Base-by-base conservation (phyloP, 1,140 invertebrate species). In the Drosophila orosa region DNA sequence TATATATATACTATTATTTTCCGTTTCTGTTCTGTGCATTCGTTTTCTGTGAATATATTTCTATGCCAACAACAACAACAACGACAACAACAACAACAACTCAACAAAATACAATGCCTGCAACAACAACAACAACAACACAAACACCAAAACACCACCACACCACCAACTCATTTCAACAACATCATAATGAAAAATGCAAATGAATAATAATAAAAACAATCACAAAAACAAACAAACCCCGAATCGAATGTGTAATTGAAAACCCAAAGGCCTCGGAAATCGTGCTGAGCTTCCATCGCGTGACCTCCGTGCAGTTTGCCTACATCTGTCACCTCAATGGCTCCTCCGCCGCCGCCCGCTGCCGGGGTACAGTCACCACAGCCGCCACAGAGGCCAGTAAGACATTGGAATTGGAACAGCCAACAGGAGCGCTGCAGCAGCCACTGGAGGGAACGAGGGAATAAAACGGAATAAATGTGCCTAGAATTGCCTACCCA, bases 301-400 rank as follows among this genome's bases (percentile, higher is more conserved):
- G 93, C 73, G 82, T 93, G 77, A 93, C 93, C 81, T 93, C 92
- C 44, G 84, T 93, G 78, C 91, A 81, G 45, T 92, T 93, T 80
- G 92, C 93, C 40, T 89, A 89, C 58, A 73, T 90, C 45, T 89
- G 84, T 39, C 84, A 87, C 47, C 80, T 87, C 12, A 87, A 89
- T 42, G 56, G 31, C 15, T n/a, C 25, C 44, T 4, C 44, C 4
- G 1, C 45, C 4, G 1, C 45, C 5, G 24, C 24, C 42, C 50
- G 48, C 22, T 24, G 42, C 35, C 62, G 55, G 60, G 66, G 56
- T 59, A 68, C 40, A 55, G 68, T 44, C 39, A n/a, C 54, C n/a
- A n/a, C n/a, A n/a, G n/a, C n/a, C 39, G 45, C 39, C 58, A 22
- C 7, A 27, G 44, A 55, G 27, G 10, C 3, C 1, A 15, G 10